Percentiles rank a stretch among this genome's conserved stretches.
These are phyloP conservation scores for Microctenopoma stevenorrisi DNA, from an alignment of 2,797 vertebrate species.

Conservation along the genomic window DNA sequence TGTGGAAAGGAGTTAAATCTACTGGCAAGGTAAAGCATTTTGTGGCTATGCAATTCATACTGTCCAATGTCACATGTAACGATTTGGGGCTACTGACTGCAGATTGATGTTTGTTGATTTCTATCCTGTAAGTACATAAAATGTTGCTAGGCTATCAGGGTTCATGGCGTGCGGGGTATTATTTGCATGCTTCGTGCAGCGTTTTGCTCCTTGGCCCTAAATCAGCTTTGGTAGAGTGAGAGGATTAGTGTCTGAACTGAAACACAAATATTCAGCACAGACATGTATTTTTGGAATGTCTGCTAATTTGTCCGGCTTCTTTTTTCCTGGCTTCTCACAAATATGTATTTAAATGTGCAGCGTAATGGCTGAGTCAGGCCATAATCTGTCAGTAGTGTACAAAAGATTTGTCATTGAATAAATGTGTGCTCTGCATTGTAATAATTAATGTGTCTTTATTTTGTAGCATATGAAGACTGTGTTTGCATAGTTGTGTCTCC, in stretches of 20 bases:
- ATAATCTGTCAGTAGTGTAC: constrained; percentile 19
- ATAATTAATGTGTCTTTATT: constrained; percentile 30
- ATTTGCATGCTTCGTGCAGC: constrained; percentile 43
- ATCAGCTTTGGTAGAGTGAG: constrained; percentile 65
- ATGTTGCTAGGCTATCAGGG: constrained; percentile 16
- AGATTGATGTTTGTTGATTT: constrained; percentile 23
- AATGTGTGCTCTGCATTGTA: constrained; percentile 16
- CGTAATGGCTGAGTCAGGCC: constrained; percentile 16
- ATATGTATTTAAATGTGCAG: constrained; percentile 16
- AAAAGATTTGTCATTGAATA: constrained; percentile 1
- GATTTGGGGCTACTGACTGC: constrained; percentile 29
- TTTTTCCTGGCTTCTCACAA: constrained; percentile 10
- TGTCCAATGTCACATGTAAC: constrained; percentile 27
- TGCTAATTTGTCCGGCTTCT: constrained; percentile 40
- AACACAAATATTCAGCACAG: constrained; percentile 31
- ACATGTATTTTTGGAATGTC: constrained; percentile 25
- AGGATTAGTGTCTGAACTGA: constrained; percentile 67
- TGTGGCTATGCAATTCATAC: constrained; percentile 29
- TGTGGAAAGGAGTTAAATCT: constrained; percentile 90
- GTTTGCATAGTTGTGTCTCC: constrained; percentile 66
- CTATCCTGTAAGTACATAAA: constrained; percentile 16
- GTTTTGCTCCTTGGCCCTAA: constrained; percentile 62
- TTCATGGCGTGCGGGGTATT: constrained; percentile 44
- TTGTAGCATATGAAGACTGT: constrained; percentile 41
- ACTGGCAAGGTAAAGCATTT: constrained; percentile 84